phyloP scores from a whole-genome alignment of 92 coral and sea anemone genomes.

The Epizoanthus rinbou region DNA sequence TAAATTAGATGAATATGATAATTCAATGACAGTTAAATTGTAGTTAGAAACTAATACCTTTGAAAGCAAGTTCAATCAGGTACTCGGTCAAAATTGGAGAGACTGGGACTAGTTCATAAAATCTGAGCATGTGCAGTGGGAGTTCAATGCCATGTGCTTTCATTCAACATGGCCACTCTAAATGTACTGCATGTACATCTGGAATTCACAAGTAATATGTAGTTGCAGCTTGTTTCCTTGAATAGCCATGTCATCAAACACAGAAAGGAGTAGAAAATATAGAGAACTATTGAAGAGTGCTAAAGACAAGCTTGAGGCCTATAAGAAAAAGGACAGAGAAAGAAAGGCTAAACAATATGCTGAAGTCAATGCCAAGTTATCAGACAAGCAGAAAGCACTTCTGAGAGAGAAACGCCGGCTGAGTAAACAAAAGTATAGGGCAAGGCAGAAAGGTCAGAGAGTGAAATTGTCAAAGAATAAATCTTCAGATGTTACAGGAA shows the following conservation, averaged over 20 bases:
- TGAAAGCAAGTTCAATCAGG: no score
- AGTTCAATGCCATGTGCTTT: no score
- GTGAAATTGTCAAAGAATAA: constrained; percentile 19
- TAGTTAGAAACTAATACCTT: no score
- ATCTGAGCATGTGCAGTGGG: no score
- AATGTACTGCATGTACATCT: no score
- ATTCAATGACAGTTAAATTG: no score
- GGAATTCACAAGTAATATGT: no score
- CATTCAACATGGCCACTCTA: no score
- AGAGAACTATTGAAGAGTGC: constrained; percentile 46
- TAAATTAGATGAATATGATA: no score
- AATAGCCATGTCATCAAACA: not conserved
- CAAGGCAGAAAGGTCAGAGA: constrained; percentile 29
- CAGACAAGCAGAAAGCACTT: not conserved
- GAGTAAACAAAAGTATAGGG: constrained; percentile 41
- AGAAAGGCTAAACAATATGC: constrained; percentile 39
- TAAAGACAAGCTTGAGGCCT: constrained; percentile 41
- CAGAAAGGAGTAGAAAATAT: constrained; percentile 50
- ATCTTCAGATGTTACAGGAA: not conserved
- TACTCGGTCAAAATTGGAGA: no score
- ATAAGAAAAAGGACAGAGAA: constrained; percentile 43
- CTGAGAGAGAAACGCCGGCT: not conserved
- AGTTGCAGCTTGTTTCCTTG: no score
- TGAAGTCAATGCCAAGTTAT: constrained; percentile 37
- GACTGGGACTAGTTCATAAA: no score